Evolutionary conservation across 2,113 vertebrate genomes (phyloP).

Genomic region (Spilogale gracilis): DNA sequence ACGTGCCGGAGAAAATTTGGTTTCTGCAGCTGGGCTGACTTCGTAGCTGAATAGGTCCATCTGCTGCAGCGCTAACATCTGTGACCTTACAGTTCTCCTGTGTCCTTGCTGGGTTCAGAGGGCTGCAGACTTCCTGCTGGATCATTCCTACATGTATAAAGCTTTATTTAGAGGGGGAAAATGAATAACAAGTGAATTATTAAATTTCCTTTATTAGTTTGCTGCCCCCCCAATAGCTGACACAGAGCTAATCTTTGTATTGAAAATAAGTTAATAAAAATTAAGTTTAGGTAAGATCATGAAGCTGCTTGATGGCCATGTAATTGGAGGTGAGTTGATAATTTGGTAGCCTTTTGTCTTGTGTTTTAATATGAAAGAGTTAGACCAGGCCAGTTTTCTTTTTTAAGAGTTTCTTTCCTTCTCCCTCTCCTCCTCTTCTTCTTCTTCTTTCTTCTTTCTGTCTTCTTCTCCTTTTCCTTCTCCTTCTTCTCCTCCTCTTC

Average conservation of each 20-base stretch:
- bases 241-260: not conserved
- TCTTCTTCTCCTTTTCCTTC: too few relatives aligned
- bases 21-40: slow-evolving; percentile 73
- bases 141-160: not conserved
- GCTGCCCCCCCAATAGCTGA: not conserved
- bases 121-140: slow-evolving; percentile 41
- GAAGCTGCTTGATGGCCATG: not conserved
- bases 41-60: slow-evolving; percentile 67
- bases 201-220: not conserved
- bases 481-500: too few relatives aligned
- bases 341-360: not conserved
- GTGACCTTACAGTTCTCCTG: slow-evolving; percentile 62
- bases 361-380: slow-evolving; percentile 22
- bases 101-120: slow-evolving; percentile 73
- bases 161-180: not conserved
- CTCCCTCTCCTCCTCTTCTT: too few relatives aligned
- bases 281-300: not conserved
- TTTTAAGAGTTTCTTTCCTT: not conserved
- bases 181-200: not conserved
- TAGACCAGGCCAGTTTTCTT: not conserved
- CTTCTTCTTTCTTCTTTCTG: not conserved
- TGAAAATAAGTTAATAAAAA: not conserved
- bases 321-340: not conserved
- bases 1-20: not conserved
- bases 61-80: slow-evolving; percentile 80